These are phyloP conservation scores for Trichonephila clavata DNA, from an alignment of 1,140 invertebrate species.

Conservation along the genomic window DNA sequence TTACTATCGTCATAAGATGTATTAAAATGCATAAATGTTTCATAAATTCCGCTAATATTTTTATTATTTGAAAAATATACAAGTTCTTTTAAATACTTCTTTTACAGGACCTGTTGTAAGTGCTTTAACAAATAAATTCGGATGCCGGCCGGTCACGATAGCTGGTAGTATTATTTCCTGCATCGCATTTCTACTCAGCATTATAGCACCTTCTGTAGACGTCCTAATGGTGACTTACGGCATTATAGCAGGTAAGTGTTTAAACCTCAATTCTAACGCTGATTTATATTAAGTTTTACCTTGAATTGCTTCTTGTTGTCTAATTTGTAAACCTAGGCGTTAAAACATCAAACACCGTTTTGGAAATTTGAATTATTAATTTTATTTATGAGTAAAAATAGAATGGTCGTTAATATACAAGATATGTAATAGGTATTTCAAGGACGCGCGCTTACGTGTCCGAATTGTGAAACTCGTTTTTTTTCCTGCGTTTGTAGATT, in stretches of 20 bases:
- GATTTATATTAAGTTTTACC: background rate
- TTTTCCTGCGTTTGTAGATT: background rate
- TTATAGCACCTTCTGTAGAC: conserved; percentile 91
- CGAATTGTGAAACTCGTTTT: background rate
- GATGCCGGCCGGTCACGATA: conserved; percentile 95
- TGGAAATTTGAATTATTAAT: background rate
- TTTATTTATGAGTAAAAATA: background rate
- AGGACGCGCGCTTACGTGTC: background rate
- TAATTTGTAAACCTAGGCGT: background rate
- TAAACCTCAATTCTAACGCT: background rate
- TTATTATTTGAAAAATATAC: too few relatives aligned
- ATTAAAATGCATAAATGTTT: too few relatives aligned
- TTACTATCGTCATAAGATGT: too few relatives aligned
- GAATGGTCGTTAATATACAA: background rate
- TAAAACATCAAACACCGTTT: background rate
- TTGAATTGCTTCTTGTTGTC: background rate
- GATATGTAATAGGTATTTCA: background rate
- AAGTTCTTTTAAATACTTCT: background rate
- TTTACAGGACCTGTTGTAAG: conserved; percentile 93
- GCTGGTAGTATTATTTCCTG: conserved; percentile 92
- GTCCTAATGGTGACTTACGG: conserved; percentile 97
- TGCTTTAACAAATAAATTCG: conserved; percentile 96
- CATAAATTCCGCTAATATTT: too few relatives aligned
- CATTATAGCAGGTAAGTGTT: conserved; percentile 90
- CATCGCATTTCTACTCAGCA: conserved; percentile 92